Percentiles rank a stretch among this genome's conserved stretches.
Conservation (phyloP, 2,113 vertebrate genomes). For the Pionites leucogaster region DNA sequence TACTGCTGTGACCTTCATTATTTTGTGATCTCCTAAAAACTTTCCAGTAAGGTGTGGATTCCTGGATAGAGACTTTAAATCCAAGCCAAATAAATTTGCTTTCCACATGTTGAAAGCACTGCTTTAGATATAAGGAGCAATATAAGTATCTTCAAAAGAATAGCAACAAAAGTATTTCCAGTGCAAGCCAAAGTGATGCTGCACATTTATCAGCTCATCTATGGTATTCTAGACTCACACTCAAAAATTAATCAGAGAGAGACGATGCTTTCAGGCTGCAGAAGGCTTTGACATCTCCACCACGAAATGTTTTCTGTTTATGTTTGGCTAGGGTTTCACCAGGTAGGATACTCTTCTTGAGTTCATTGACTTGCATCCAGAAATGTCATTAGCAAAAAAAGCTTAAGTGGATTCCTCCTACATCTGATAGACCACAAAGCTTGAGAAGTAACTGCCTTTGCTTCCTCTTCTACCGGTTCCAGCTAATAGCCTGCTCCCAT, state of each 20-base stretch:
- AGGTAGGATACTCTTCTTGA: background rate
- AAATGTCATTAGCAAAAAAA: constrained; percentile 14
- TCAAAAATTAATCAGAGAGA: background rate
- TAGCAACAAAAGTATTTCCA: background rate
- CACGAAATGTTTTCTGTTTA: background rate
- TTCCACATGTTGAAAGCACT: background rate
- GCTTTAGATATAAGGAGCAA: background rate
- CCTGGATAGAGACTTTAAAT: background rate
- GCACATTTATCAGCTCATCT: background rate
- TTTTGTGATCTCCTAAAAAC: background rate
- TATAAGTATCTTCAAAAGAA: background rate
- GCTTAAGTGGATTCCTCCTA: background rate
- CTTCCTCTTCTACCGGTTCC: background rate
- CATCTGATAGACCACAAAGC: background rate
- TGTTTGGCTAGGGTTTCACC: background rate
- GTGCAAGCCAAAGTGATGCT: background rate
- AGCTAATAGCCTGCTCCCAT: background rate
- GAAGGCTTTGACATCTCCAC: background rate
- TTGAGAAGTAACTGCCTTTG: background rate
- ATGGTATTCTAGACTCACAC: background rate
- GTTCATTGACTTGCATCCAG: constrained; percentile 1
- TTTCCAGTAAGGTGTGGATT: background rate
- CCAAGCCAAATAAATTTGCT: background rate
- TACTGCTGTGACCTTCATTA: background rate
- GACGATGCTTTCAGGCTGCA: background rate